Evolutionary conservation across 2,888 invertebrate genomes (phyloP), one percentile per base, ranked within the genome.

Genomic region (Deilephila elpenor): DNA sequence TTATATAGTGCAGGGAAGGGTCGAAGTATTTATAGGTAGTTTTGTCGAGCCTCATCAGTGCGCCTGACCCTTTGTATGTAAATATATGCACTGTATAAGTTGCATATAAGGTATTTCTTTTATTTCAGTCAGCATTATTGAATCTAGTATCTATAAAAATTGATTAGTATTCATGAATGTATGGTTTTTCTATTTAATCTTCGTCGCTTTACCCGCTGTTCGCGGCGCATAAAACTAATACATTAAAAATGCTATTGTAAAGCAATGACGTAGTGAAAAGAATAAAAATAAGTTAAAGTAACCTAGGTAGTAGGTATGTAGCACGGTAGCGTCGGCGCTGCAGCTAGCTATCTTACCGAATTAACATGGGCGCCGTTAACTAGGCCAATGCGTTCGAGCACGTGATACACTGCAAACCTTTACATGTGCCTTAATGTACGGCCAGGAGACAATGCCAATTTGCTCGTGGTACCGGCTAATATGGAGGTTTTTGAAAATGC

Each of bases 381-480:
- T 76, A 76, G 78, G 78, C 72, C 76, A 78, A 76, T 75, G 78
- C 70, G 61, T 71, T 59, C 20, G 29, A 59, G 71, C 78, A 78
- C 78, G 78, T 76, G 78, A 78, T 44, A 37, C n/a, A 51, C 67
- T 51, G 51, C 56, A 44, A 44, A 14, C 44, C 44, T 44, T 44
- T 8, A 1, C 1, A 44, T 44, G 3, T 44, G 14, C 14, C 44
- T 44, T 37, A 37, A 37, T 37, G 44, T 14, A 44, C 11, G 44
- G 44, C 11, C 11, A 14, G 44, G 44, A 44, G 44, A 44, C 44
- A 44, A 44, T 44, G 44, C 44, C 44, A 44, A 44, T 44, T 44
- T 44, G 14, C 44, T 44, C 2, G 44, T 44, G 14, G 14, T 44
- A 14, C 44, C 3, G 44, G 44, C 14, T 44, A 44, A 44, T 44